These are phyloP conservation scores for Saccopteryx leptura DNA, from an alignment of 2,113 vertebrate species.

Conservation along the genomic window DNA sequence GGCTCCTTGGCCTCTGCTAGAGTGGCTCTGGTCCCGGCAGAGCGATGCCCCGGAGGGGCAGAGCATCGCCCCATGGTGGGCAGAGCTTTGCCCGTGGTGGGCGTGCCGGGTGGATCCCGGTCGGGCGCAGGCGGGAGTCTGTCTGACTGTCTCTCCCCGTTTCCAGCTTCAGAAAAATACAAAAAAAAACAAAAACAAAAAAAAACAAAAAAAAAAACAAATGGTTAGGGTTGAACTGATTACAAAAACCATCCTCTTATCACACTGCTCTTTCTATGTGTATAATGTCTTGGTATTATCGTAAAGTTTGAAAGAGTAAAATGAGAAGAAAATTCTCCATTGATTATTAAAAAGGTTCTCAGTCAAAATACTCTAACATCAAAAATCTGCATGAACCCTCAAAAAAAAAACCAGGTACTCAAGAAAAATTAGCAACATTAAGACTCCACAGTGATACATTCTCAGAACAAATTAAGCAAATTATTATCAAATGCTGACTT, in stretches of 20 bases:
- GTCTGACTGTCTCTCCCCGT: no score
- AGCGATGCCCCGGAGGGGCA: no score
- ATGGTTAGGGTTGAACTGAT: neutral
- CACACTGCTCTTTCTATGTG: neutral
- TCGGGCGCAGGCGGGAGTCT: no score
- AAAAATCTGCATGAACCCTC: neutral
- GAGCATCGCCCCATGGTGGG: no score
- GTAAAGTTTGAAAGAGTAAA: slow-evolving; percentile 40
- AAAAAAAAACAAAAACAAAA: no score
- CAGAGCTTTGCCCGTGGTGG: no score
- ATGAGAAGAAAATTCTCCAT: neutral
- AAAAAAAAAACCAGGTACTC: slow-evolving; percentile 43
- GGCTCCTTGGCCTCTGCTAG: no score
- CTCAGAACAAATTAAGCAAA: slow-evolving; percentile 32
- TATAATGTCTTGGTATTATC: neutral
- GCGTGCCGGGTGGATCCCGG: no score
- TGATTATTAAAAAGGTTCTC: slow-evolving; percentile 20
- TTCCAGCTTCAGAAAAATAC: no score
- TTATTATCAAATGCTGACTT: neutral
- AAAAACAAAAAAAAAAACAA: no score
- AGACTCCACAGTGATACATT: neutral
- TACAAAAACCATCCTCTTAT: neutral
- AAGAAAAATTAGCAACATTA: slow-evolving; percentile 31
- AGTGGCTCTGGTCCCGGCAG: no score
- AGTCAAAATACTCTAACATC: slow-evolving; percentile 29